These are phyloP conservation scores for Ornithoptera alexandrae DNA, from an alignment of 2,888 invertebrate genomes.

Conservation along the genomic window DNA sequence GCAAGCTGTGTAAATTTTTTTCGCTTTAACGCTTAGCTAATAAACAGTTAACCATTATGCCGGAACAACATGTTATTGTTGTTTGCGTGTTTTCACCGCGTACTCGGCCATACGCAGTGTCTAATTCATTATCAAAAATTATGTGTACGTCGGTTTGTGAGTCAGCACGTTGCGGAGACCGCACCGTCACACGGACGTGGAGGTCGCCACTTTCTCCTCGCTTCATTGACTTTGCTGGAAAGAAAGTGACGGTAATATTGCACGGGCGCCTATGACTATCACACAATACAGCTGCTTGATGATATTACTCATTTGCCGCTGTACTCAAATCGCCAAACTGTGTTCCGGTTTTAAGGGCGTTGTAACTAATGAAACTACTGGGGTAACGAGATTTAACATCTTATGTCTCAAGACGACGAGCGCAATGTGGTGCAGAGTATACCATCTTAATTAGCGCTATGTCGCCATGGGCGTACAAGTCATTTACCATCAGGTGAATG, in stretches of 20 bases:
- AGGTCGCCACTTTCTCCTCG: constrained; percentile 76
- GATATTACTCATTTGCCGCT: not conserved
- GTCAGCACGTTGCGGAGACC: constrained; percentile 69
- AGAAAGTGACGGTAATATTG: constrained; percentile 70
- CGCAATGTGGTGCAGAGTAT: too few species aligned
- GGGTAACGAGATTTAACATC: too few species aligned
- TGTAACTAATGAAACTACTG: too few species aligned
- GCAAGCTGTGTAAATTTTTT: not conserved
- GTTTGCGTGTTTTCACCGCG: not conserved
- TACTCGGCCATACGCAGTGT: not conserved
- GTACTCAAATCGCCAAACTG: not conserved
- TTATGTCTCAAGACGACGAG: too few species aligned
- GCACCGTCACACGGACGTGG: constrained; percentile 67
- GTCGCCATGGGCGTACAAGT: too few species aligned
- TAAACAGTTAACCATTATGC: not conserved
- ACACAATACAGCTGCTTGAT: constrained; percentile 14
- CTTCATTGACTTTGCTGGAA: constrained; percentile 77
- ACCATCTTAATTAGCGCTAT: too few species aligned
- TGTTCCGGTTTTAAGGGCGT: too few species aligned
- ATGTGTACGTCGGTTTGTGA: constrained; percentile 50
- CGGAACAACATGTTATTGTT: not conserved
- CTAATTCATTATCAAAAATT: constrained; percentile 32
- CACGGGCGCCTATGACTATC: constrained; percentile 45
- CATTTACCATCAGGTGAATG: too few species aligned
- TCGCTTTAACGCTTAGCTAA: not conserved